Conservation (phyloP, 1,140 invertebrate genomes). For the Akabosia matsudoensis region DNA sequence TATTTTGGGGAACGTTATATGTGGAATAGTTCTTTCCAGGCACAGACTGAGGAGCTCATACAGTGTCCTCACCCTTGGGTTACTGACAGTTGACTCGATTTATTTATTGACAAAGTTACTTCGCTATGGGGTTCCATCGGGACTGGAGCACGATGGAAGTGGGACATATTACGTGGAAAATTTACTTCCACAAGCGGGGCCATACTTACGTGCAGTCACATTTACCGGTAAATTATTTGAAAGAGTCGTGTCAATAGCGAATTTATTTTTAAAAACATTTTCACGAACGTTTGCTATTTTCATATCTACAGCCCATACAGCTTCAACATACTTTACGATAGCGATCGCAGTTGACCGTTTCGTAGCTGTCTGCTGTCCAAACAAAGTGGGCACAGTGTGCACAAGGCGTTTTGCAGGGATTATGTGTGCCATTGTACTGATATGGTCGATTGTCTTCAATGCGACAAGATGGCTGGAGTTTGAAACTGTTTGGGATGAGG, state of each 20-base stretch:
- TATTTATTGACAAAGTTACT: slow-evolving; percentile 31
- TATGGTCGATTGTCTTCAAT: slow-evolving; percentile 32
- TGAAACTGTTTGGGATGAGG: neutral
- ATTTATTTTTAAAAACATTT: neutral
- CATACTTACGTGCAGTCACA: slow-evolving; percentile 31
- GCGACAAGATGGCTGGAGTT: slow-evolving; percentile 35
- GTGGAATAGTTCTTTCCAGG: slow-evolving; percentile 26
- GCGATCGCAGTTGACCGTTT: slow-evolving; percentile 36
- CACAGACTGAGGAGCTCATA: slow-evolving; percentile 28
- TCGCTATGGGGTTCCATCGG: slow-evolving; percentile 26
- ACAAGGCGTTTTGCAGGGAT: slow-evolving; percentile 3
- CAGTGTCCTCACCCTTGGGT: slow-evolving; percentile 27
- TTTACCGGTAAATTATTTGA: slow-evolving; percentile 33
- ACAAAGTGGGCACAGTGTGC: slow-evolving; percentile 13
- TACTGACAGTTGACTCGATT: slow-evolving; percentile 28
- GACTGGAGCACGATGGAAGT: slow-evolving; percentile 23
- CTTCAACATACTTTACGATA: slow-evolving; percentile 34
- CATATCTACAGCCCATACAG: slow-evolving; percentile 30
- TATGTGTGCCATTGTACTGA: neutral
- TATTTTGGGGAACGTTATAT: slow-evolving; percentile 31
- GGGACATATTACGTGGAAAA: slow-evolving; percentile 2
- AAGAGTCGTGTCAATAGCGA: neutral
- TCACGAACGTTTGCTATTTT: neutral
- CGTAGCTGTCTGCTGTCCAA: slow-evolving; percentile 23
- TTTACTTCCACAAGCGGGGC: slow-evolving; percentile 27